phyloP scores from a whole-genome alignment of 2,888 invertebrate genomes.

The Drosophila hamatofila region DNA sequence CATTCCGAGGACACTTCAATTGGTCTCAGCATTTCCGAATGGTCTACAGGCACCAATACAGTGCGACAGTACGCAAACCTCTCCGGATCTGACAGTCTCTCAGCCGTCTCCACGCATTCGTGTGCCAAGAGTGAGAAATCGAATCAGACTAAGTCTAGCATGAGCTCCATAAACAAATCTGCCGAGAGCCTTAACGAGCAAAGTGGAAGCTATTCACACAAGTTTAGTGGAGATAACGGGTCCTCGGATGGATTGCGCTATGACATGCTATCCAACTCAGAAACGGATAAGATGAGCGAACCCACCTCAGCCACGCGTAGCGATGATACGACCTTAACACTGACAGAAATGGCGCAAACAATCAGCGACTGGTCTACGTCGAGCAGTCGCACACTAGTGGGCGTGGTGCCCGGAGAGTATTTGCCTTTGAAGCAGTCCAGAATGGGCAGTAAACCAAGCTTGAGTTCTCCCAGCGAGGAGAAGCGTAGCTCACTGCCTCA shows the following conservation, averaged over 20 bases:
- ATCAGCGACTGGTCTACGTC: slow-evolving; percentile 94
- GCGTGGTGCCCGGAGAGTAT: slow-evolving; percentile 86
- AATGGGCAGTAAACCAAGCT: slow-evolving; percentile 68
- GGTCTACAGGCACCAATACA: slow-evolving; percentile 95
- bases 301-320: slow-evolving; percentile 91
- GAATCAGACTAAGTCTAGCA: slow-evolving; percentile 87
- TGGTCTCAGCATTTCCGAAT: slow-evolving; percentile 93
- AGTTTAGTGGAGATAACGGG: slow-evolving; percentile 84
- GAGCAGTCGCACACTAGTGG: slow-evolving; percentile 91
- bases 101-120: slow-evolving; percentile 87
- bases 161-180: slow-evolving; percentile 88
- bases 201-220: slow-evolving; percentile 84
- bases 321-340: slow-evolving; percentile 90
- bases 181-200: slow-evolving; percentile 86
- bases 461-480: slow-evolving; percentile 78
- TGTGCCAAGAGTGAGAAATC: slow-evolving; percentile 88
- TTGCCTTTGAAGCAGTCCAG: slow-evolving; percentile 83
- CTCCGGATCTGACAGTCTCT: slow-evolving; percentile 89
- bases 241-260: slow-evolving; percentile 86
- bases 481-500: slow-evolving; percentile 79
- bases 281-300: slow-evolving; percentile 87
- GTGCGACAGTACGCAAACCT: slow-evolving; percentile 92
- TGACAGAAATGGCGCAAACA: slow-evolving; percentile 91
- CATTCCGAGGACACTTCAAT: slow-evolving; percentile 95
- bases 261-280: slow-evolving; percentile 88